Percentiles rank a stretch among this genome's conserved stretches.
These are phyloP conservation scores for Mirounga angustirostris DNA, from an alignment of 2,113 vertebrate species.

Conservation along the genomic window DNA sequence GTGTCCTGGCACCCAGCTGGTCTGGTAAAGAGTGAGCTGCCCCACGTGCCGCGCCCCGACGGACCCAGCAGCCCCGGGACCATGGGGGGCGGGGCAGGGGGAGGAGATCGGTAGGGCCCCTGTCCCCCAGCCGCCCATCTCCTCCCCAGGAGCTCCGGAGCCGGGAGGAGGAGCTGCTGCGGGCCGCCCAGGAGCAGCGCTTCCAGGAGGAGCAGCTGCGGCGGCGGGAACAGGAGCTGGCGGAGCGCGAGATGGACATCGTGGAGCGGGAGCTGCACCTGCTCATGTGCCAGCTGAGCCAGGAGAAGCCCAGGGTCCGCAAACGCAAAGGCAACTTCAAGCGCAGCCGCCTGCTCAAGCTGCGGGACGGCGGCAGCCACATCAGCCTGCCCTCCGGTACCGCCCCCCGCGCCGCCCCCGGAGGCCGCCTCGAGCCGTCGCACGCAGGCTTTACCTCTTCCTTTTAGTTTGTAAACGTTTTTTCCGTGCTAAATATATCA, in stretches of 20 bases:
- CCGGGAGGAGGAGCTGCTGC: conserved; percentile 93
- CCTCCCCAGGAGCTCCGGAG: conserved; percentile 92
- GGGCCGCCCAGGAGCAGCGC: conserved; percentile 93
- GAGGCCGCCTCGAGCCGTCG: neutral
- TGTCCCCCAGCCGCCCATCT: rapidly evolving
- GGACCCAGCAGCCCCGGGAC: neutral
- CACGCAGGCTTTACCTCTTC: neutral
- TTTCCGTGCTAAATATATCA: neutral
- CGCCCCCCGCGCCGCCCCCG: rapidly evolving
- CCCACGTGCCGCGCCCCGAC: neutral
- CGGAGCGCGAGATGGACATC: conserved; percentile 94
- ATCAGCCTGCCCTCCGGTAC: conserved; percentile 96
- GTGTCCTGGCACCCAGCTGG: neutral
- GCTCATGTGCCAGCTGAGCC: conserved; percentile 96
- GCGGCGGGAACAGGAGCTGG: conserved; percentile 94
- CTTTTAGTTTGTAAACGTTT: neutral
- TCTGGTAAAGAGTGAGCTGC: neutral
- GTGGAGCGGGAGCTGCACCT: conserved; percentile 95
- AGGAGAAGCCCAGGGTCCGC: conserved; percentile 94
- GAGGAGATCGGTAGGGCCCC: neutral
- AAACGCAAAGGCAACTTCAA: conserved; percentile 95
- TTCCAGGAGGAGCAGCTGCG: conserved; percentile 94
- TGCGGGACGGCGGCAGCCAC: conserved; percentile 92
- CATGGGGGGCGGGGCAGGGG: too few species aligned
- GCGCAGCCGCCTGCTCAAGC: conserved; percentile 91